Evolutionary conservation across 2,113 vertebrate species (phyloP).

Genomic region (Alligator mississippiensis): DNA sequence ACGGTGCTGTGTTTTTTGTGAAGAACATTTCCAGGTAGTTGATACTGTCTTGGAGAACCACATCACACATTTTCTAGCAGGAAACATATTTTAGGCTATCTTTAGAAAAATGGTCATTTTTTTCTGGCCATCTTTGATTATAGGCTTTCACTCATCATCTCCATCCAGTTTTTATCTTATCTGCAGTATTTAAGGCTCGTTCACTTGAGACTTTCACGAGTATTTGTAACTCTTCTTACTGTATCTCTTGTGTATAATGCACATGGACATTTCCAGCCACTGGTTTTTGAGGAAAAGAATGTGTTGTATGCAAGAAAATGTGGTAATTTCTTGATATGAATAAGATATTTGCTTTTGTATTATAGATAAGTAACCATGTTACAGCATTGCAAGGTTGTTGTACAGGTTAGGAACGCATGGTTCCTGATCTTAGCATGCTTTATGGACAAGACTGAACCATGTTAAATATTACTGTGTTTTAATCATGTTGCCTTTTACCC

Average conservation of each 20-base stretch:
- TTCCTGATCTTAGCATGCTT: background rate
- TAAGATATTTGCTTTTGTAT: background rate
- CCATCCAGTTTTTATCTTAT: background rate
- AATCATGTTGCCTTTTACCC: background rate
- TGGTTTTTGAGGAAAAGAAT: too few relatives aligned
- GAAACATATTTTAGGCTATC: background rate
- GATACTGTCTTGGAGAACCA: background rate
- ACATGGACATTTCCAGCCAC: too few relatives aligned
- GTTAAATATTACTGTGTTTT: background rate
- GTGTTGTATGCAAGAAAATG: too few relatives aligned
- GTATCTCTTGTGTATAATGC: too few relatives aligned
- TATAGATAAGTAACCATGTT: background rate
- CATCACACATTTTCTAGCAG: background rate
- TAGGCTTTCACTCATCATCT: background rate
- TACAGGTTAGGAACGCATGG: background rate
- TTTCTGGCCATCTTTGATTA: background rate
- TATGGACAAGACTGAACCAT: background rate
- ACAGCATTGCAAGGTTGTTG: background rate
- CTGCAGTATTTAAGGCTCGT: too few relatives aligned
- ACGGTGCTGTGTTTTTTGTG: background rate
- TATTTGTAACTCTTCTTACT: too few relatives aligned
- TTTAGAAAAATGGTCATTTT: background rate
- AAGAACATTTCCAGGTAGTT: background rate
- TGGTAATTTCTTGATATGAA: background rate
- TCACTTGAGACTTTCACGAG: too few relatives aligned